These are phyloP conservation scores for Andrena fulva DNA, from an alignment of 2,888 invertebrate genomes.

Conservation along the genomic window DNA sequence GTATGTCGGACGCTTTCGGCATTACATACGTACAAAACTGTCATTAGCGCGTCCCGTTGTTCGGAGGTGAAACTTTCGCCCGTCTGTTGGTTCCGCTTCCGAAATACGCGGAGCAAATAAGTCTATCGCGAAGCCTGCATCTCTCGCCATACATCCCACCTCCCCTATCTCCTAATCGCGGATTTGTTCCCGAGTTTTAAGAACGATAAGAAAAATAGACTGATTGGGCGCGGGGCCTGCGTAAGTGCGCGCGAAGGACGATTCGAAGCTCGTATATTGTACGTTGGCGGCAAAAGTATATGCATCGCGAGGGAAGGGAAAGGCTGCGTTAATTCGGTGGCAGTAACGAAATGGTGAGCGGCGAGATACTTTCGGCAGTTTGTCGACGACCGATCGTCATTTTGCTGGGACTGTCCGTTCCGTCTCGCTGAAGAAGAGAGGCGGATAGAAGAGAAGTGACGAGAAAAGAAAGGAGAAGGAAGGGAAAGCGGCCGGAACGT, in stretches of 20 bases:
- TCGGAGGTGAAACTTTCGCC: no score
- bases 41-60: no score
- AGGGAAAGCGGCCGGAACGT: neutral
- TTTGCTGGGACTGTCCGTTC: neutral
- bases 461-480: neutral
- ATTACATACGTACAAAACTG: conserved; percentile 48
- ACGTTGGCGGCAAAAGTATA: neutral
- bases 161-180: conserved; percentile 11
- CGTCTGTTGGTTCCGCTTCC: no score
- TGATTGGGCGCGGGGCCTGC: neutral
- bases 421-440: neutral
- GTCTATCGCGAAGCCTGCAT: no score
- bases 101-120: no score
- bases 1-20: conserved; percentile 51
- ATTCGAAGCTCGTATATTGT: conserved; percentile 1
- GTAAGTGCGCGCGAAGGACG: conserved; percentile 13
- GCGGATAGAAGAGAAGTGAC: neutral
- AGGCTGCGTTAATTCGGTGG: neutral
- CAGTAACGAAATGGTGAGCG: conserved; percentile 21
- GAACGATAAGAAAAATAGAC: conserved; percentile 47
- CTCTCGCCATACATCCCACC: no score
- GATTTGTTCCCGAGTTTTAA: conserved; percentile 34
- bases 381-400: neutral
- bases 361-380: conserved; percentile 14
- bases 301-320: neutral